Base-by-base conservation (phyloP, 2,888 invertebrate species). In the Aphodius granarius region DNA sequence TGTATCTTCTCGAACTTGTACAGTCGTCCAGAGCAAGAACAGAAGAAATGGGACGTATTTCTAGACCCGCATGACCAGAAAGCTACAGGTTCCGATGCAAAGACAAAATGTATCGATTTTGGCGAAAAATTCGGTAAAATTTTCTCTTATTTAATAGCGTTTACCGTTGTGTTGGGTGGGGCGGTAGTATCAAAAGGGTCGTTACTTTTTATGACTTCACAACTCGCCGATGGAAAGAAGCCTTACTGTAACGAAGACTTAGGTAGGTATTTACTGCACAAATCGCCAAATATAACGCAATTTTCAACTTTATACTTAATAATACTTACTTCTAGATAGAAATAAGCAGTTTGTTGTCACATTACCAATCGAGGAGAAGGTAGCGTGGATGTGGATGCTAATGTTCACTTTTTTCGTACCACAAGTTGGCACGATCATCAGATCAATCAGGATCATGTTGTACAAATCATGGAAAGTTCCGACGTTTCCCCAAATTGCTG, bases 321-420 rank as follows among this genome's bases (percentile, higher is more conserved):
- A 19, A 3, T 20, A 13, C 13, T n/a, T 20, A 20, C 68, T 76
- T 76, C 17, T 70, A 76, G 76, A 74, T 63, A 43, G 73, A 71
- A 76, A 76, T 62, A 76, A 72, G 18, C 90, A 92, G 83, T 92
- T 92, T 81, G 87, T 90, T 77, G 91, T 92, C 0, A 86, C 88
- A 5, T 86, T 93, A 20, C 89, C 93, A 0, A 87, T 90, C 77
- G 90, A 90, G 81, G 94, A 94, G 83, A 89, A 92, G 78, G 88
- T 93, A 74, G 89, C 91, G 66, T 96, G 95, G 95, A 91, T 94
- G 15, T 96, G 95, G 95, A 91, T 93, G 71, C 85, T 95, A 23
- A 88, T 95, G 65, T 91, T 95, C 80, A 91, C 93, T 19, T 95
- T 94, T 83, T 88, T 92, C 64, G 87, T 93, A 19, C 96, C 97